Evolutionary conservation across 1,140 invertebrate genomes (phyloP), one percentile per base, ranked within the genome.

Genomic region (Vollenhovia emeryi): DNA sequence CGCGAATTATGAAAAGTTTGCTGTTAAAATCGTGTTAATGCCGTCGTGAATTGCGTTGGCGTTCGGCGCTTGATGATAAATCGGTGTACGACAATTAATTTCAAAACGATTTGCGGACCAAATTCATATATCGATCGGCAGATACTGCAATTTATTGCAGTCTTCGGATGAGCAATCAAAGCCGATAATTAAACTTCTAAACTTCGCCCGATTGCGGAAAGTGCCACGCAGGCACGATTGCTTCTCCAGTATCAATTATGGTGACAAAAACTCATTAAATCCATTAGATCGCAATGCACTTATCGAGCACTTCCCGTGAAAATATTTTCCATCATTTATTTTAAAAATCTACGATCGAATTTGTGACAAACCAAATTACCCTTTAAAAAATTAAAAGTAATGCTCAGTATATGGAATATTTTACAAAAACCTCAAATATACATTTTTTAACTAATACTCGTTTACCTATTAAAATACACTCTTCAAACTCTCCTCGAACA

Each of bases 141-240:
- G 78, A 57, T 73, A 80, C 66, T 86, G 59, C 84, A 82, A 89
- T 89, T 89, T 89, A 89, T 89, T 88, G 71, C 68, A 43, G 50
- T 43, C 87, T 86, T 62, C 62, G 87, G 83, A 27, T 33, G 69
- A 88, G 84, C 84, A 89, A 91, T 92, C 91, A 82, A 76, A 76
- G 68, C 86, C 86, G 89, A 91, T 92, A 91, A 92, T 92, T 92
- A 91, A 90, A 91, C 90, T 89, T 87, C 82, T 88, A 89, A 87
- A 92, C 87, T 90, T 90, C 83, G 85, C 75, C 21, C 64, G 85
- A 78, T 84, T 24, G 74, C 76, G 89, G 80, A 91, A 91, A 91
- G 87, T 90, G 86, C 88, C 86, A 69, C 76, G 84, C 87, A 89
- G 87, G 85, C 90, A 85, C 87, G 85, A 85, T 59, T 86, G 62